Base-by-base conservation (phyloP, 2,113 vertebrate species). In the Antennarius striatus region DNA sequence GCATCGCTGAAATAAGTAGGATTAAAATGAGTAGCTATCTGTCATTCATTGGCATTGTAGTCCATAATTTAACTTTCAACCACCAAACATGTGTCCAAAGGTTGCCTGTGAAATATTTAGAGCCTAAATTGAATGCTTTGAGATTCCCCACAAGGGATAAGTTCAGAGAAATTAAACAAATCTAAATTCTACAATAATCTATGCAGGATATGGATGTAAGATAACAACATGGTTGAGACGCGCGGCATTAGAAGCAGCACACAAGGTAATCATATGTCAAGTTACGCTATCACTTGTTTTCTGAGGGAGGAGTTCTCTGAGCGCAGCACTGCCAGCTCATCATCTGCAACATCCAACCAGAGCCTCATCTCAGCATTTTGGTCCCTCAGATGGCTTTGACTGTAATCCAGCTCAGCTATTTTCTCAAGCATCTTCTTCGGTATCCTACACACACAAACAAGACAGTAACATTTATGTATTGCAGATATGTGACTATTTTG, bases 341-440 rank as follows among this genome's bases (percentile, higher is more conserved):
- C 84, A 28, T 89, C 84, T 30, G 87, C 84, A 17, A 46, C 57
- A 14, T 87, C 83, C 50, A 87, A 63, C 83, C 72, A 86, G 14
- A 8, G 51, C 39, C 70, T 85, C 78, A 88, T 75, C 43, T 75
- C 48, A n/a, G 30, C n/a, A 16, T 83, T 89, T 42, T 67, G 57
- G 4, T 65, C 73, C 32, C n/a, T 86, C 54, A 86, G 72, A 11
- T 81, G 67, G 63, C 15, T 71, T 1, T 56, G 69, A 49, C 28
- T 75, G 60, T 86, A 50, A 6, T 87, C 63, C 46, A 82, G 69
- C 63, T 82, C 83, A 17, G 78, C 76, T 11, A 85, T 77, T 68
- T 65, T 86, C 32, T 88, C 75, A n/a, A 79, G 70, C 84, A 89
- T 70, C 28, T 87, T 77, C 46, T 62, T 52, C 0, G 0, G 0